These are phyloP conservation scores for Percopsis transmontana DNA, from an alignment of 2,113 vertebrate genomes.

Conservation along the genomic window DNA sequence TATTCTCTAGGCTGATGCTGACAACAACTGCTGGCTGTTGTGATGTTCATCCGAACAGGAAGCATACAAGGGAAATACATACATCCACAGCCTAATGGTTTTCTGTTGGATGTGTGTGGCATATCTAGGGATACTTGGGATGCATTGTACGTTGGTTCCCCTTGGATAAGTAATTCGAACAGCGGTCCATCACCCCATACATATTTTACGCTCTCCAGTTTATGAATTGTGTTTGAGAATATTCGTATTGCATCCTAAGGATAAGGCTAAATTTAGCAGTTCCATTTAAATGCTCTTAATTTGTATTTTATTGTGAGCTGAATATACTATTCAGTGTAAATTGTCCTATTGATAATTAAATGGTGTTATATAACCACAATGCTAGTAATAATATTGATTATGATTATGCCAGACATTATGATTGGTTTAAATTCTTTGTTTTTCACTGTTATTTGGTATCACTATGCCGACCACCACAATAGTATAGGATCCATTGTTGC, in stretches of 20 bases:
- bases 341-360: slow-evolving; percentile 3
- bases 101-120: slow-evolving; percentile 21
- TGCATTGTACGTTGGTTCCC: slow-evolving; percentile 56
- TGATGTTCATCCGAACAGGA: slow-evolving; percentile 57
- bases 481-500: too few species aligned
- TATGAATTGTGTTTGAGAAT: slow-evolving; percentile 17
- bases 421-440: too few species aligned
- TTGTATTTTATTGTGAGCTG: slow-evolving; percentile 25
- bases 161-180: slow-evolving; percentile 76
- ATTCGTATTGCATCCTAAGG: slow-evolving; percentile 21
- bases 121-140: slow-evolving; percentile 57
- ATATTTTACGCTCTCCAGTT: slow-evolving; percentile 54
- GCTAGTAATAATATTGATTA: slow-evolving; percentile 8
- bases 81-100: slow-evolving; percentile 24
- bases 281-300: slow-evolving; percentile 46
- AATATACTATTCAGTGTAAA: slow-evolving; percentile 32
- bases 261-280: slow-evolving; percentile 42
- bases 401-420: too few species aligned
- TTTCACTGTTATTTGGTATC: too few species aligned
- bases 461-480: too few species aligned
- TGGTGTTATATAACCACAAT: neutral
- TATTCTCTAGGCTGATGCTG: too few species aligned
- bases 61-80: slow-evolving; percentile 22
- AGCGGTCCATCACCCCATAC: slow-evolving; percentile 55
- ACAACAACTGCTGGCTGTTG: too few species aligned